Evolutionary conservation across 2,797 vertebrate species (phyloP).

Genomic region (Acrocephalus scirpaceus): DNA sequence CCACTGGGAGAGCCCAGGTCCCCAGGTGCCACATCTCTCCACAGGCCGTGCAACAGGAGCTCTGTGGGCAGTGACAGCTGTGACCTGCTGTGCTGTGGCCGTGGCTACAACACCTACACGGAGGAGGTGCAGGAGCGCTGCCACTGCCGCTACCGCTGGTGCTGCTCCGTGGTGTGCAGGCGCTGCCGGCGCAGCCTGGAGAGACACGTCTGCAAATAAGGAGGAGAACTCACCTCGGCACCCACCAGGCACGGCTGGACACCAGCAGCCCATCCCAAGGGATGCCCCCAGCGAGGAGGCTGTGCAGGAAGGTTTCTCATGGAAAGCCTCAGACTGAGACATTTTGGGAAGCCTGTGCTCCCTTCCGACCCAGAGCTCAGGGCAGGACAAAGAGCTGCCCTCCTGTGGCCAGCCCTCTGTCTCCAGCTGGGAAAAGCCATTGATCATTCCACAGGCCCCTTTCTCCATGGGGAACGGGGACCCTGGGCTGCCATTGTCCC

Average conservation of each 20-base stretch:
- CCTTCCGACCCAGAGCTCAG: neutral
- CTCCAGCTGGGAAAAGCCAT: constrained; percentile 23
- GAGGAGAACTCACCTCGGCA: rapidly evolving
- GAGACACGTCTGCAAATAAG: constrained; percentile 79
- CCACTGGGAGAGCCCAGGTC: neutral
- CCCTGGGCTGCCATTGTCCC: constrained; percentile 12
- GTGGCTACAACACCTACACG: constrained; percentile 79
- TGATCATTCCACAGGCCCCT: neutral
- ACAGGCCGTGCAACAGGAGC: constrained; percentile 80
- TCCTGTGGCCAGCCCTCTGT: neutral
- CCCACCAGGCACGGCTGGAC: neutral
- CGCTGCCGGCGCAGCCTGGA: constrained; percentile 74
- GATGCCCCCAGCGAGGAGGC: neutral
- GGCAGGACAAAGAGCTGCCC: constrained; percentile 4
- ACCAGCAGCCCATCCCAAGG: rapidly evolving
- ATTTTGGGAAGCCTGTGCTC: neutral
- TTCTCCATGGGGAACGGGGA: neutral
- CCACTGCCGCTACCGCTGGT: constrained; percentile 82
- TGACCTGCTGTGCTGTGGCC: constrained; percentile 80
- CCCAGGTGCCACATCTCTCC: neutral
- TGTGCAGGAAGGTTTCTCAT: rapidly evolving
- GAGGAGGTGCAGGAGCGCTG: constrained; percentile 80
- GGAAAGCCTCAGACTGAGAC: neutral
- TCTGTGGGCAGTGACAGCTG: constrained; percentile 75
- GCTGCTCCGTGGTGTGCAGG: constrained; percentile 82